Evolutionary conservation across 2,888 invertebrate genomes (phyloP), one percentile per base, ranked within the genome.

Genomic region (Nomada flava): DNA sequence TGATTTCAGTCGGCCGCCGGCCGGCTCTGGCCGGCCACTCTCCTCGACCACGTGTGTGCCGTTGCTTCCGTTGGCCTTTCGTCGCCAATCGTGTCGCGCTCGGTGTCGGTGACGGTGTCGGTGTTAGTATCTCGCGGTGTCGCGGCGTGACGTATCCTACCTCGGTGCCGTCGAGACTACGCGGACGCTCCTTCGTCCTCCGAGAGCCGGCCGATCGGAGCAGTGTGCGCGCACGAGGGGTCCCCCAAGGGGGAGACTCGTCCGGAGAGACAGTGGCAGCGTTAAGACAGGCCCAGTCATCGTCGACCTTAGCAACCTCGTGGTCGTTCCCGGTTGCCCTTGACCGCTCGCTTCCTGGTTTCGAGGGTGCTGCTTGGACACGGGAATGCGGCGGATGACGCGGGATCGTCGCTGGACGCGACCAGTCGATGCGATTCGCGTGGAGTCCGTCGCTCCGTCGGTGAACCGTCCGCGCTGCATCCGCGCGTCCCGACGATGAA

Each of bases 1-100:
- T 92, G 92, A 92, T 91, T 92, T 92, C 93, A 92, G 92, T 93
- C 93, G 93, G 93, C 93, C 93, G 92, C 92, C 93, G 93, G 93
- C 93, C 93, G 93, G 93, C 93, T 90, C 89, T 89, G 91, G 87
- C 93, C 93, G 93, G 93, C 93, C 93, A 93, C 91, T 91, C 88
- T 84, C 79, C 84, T 78, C 85, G 84, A 80, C 85, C 85, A 84
- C 88, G 88, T 84, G 88, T 76, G 79, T 57, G 65, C 64, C 67
- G 29, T 62, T 59, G 55, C 15, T 50, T 63, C 13, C 52, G 78
- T 44, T 57, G 15, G 63, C 15, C 23, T 73, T 15, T 26, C 53
- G 53, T 62, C 26, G 13, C 62, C 53, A 70, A 26, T 9, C 53
- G 63, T 59, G 73, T n/a, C 47, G 62, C 36, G 44, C 26, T 36